Evolutionary conservation across 1,140 invertebrate genomes (phyloP), one percentile per base, ranked within the genome.

Genomic region (Monochamus saltuarius): DNA sequence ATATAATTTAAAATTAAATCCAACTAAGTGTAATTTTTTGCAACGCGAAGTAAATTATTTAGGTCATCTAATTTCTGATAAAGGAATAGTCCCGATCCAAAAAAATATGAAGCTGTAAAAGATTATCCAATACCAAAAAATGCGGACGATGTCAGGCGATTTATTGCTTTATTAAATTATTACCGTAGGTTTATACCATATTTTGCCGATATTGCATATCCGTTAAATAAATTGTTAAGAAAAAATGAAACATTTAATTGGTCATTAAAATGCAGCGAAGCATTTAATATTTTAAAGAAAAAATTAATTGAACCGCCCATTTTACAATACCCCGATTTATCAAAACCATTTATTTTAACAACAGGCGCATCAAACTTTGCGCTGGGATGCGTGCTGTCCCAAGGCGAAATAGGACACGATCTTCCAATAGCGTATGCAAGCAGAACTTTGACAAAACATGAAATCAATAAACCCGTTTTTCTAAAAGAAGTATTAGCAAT

Each of bases 141-240:
- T 29, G 22, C 22, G 22, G 22, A 29, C 6, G 22, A 29, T 29
- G n/a, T n/a, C n/a, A 29, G 22, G 6, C 22, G 22, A 29, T 29
- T 29, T 29, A 29, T 29, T 29, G 22, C 22, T 3, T 29, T 29
- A 3, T 29, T 29, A 29, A 29, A 29, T 29, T 46, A 46, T 6
- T 46, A 46, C 14, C n/a, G 45, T 10, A 13, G 17, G 4, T 16
- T 16, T 46, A 46, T 46, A 16, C 45, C 45, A 46, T 3, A 50
- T 11, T 50, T 19, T 36, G 17, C 47, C 34, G 19, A 34, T n/a
- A 50, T 37, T 13, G 47, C 47, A n/a, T 13, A 50, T 8, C 47
- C 22, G 1, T 34, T 50, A 11, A 50, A 19, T 7, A 35, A 35
- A 13, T 50, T 50, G 11, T 34, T 37, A 34, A 50, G 16, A 36